A percentile compares a stretch with the other conserved stretches of the same genome.
phyloP scores from a whole-genome alignment of 2,113 vertebrate genomes.

The Oncorhynchus keta region DNA sequence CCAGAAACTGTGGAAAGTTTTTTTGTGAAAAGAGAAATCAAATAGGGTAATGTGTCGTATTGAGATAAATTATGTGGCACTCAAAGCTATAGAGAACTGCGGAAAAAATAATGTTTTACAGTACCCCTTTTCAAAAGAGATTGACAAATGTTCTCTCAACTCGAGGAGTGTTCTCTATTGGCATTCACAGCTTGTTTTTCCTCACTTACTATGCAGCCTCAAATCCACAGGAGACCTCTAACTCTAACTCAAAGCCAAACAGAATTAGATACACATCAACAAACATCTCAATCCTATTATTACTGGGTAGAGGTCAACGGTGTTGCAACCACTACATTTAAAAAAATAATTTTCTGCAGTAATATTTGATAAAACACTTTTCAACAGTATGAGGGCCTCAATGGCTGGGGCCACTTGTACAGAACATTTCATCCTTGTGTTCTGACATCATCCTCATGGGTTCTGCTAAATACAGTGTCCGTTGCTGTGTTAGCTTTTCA shows the following conservation, averaged over 20 bases:
- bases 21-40: no score
- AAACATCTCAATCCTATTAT: constrained; percentile 12
- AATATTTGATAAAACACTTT: no score
- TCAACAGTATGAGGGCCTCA: no score
- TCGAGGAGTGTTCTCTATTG: background rate
- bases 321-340: constrained; percentile 8
- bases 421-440: no score
- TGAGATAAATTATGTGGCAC: no score
- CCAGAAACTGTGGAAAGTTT: no score
- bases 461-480: background rate
- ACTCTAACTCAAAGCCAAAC: background rate
- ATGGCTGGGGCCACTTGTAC: no score
- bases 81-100: no score
- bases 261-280: background rate
- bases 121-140: background rate
- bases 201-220: constrained; percentile 15
- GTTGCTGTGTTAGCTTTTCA: background rate
- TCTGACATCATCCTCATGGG: no score
- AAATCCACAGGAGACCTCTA: constrained; percentile 14
- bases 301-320: background rate
- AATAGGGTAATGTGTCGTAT: no score
- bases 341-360: no score
- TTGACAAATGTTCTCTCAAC: background rate
- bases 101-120: no score
- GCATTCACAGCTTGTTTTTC: background rate